phyloP scores from a whole-genome alignment of 2,113 vertebrate species.

The Osmerus mordax region DNA sequence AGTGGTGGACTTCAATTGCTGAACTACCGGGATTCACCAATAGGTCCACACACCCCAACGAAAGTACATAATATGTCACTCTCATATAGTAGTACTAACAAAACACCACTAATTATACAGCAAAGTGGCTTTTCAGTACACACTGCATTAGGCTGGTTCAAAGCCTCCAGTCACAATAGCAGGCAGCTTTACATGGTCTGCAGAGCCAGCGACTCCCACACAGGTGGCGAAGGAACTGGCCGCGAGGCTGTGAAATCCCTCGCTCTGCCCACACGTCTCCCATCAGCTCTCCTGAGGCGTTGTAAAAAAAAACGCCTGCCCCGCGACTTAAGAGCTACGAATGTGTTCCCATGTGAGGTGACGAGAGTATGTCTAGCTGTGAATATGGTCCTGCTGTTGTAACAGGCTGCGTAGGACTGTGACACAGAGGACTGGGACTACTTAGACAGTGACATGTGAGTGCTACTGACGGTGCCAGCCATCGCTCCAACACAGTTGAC shows the following conservation, averaged over 20 bases:
- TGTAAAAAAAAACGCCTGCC: background rate
- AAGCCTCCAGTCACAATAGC: slow-evolving; percentile 9
- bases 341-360: background rate
- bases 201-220: background rate
- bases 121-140: no score
- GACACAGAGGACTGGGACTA: background rate
- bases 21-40: no score
- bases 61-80: no score
- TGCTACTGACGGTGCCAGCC: no score
- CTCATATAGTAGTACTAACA: no score
- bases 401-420: background rate
- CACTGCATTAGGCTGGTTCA: no score
- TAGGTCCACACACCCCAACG: no score
- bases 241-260: slow-evolving; percentile 19
- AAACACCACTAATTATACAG: no score
- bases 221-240: background rate
- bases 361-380: background rate
- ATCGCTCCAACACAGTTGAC: no score
- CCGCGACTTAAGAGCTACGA: slow-evolving; percentile 1
- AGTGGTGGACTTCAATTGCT: no score
- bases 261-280: slow-evolving; percentile 33
- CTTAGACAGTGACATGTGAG: no score
- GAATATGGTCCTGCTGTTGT: background rate
- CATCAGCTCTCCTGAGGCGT: background rate
- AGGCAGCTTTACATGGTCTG: slow-evolving; percentile 12